A percentile compares a stretch with the other conserved stretches of the same genome.
Evolutionary conservation across 2,888 invertebrate genomes (phyloP).

Genomic region (Macrostomum cliftonense): DNA sequence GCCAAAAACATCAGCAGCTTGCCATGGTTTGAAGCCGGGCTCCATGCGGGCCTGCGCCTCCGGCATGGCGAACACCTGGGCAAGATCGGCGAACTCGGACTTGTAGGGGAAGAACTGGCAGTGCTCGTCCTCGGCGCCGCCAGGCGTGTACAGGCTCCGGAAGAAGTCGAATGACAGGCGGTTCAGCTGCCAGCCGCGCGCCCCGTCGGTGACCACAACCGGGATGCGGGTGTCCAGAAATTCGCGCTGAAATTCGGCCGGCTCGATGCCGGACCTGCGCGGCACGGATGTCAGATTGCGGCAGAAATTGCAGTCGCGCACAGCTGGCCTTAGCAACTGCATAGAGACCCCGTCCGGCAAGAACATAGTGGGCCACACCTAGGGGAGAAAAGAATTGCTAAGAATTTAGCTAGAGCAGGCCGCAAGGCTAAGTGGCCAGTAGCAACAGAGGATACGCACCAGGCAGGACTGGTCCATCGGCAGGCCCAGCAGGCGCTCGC

Average conservation of each 20-base stretch:
- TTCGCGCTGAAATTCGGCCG: slow-evolving; percentile 50
- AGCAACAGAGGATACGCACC: too few species aligned
- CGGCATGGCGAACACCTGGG: slow-evolving; percentile 65
- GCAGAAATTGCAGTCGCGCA: slow-evolving; percentile 57
- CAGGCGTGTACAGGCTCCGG: slow-evolving; percentile 47
- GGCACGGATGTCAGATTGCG: slow-evolving; percentile 46
- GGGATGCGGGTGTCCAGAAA: slow-evolving; percentile 61
- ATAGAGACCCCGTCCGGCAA: slow-evolving; percentile 4
- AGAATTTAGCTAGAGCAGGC: too few species aligned
- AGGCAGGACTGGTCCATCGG: too few species aligned
- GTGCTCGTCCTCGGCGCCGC: slow-evolving; percentile 37
- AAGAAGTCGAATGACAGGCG: slow-evolving; percentile 66
- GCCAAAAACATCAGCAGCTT: slow-evolving; percentile 21
- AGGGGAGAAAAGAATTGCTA: too few species aligned
- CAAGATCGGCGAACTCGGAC: slow-evolving; percentile 58
- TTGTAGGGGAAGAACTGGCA: slow-evolving; percentile 85
- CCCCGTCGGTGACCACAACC: slow-evolving; percentile 65
- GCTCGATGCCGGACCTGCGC: slow-evolving; percentile 49
- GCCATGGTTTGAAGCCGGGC: slow-evolving; percentile 50
- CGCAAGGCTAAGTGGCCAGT: too few species aligned
- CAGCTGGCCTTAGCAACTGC: slow-evolving; percentile 53
- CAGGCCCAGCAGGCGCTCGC: too few species aligned
- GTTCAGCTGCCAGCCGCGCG: slow-evolving; percentile 53
- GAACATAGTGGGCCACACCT: too few species aligned
- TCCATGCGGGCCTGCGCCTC: slow-evolving; percentile 48